Conservation (phyloP, 2,797 vertebrate species). For the Manis javanica region DNA sequence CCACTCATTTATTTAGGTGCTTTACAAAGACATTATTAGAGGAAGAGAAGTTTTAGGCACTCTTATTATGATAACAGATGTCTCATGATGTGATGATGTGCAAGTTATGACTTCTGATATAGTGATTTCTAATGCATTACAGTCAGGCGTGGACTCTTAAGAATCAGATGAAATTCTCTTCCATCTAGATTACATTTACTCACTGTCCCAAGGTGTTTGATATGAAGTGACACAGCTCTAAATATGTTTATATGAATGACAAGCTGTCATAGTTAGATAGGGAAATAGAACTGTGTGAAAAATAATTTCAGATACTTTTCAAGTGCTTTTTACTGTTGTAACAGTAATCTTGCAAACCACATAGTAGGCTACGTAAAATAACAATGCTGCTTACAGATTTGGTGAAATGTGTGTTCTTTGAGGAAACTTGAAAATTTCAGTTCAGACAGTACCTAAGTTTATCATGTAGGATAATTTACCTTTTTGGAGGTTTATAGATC, state of each 20-base stretch:
- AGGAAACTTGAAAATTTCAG: neutral
- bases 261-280: neutral
- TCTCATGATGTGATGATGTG: neutral
- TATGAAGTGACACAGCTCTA: constrained; percentile 22
- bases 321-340: neutral
- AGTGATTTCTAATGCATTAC: constrained; percentile 33
- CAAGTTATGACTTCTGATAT: neutral
- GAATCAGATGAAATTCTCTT: constrained; percentile 50
- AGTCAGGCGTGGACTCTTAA: neutral
- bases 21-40: constrained; percentile 62
- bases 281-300: constrained; percentile 19
- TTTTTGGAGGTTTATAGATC: neutral
- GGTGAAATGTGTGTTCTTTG: neutral
- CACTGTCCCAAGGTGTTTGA: constrained; percentile 7
- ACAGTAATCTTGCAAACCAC: constrained; percentile 41
- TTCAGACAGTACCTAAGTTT: neutral
- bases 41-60: neutral
- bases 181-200: constrained; percentile 29
- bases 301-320: constrained; percentile 56
- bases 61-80: constrained; percentile 19
- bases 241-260: neutral
- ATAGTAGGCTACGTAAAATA: neutral
- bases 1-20: neutral
- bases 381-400: neutral
- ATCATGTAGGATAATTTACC: neutral